Base-by-base conservation (phyloP, 2,113 vertebrate species). In the Hiodon alosoides region DNA sequence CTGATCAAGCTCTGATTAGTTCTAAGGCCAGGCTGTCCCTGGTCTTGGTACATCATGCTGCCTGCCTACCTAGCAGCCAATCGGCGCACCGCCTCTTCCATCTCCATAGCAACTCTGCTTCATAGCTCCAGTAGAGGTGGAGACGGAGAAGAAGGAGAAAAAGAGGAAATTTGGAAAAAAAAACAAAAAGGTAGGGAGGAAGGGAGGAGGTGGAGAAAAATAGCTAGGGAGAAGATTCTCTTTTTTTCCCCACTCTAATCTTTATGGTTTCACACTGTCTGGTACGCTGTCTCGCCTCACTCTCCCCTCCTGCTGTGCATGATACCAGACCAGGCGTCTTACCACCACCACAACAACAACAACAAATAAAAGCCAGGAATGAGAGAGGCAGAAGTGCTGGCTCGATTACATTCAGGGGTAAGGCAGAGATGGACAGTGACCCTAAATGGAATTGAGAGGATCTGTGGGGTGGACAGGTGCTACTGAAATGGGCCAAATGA, bases 81-180 rank as follows among this genome's bases (percentile, higher is more conserved):
- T 87, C 82, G 2, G 72, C 60, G 67, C 7, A 5, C 80, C 76
- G 89, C 87, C 88, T 90, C 85, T 76, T 83, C 74, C 83, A 10
- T 89, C 81, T 81, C 88, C 86, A 81, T 85, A 85, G 89, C 84
- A 87, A 89, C 87, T 83, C 76, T 79, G 85, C 87, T 61, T 82
- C 81, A 76, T 86, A 77, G 10, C 72, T 83, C 59, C 74, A 11
- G 77, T 77, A 78, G 78, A 83, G 84, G 85, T 71, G 82, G 85
- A 83, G 85, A 82, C 77, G 47, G 78, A 14, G 52, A 52, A 5
- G 48, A 46, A 70, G 57, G 59, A 61, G 61, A 67, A 55, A 55
- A 53, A 50, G 50, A 59, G 46, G 52, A 65, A 59, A 58, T 72
- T 61, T 47, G 52, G 59, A 57, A 52, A 52, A 13, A 67, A 54